These are phyloP conservation scores for Amphimedon queenslandica DNA, from an alignment of 37 sponge, comb jelly and placozoan species.

Conservation along the genomic window DNA sequence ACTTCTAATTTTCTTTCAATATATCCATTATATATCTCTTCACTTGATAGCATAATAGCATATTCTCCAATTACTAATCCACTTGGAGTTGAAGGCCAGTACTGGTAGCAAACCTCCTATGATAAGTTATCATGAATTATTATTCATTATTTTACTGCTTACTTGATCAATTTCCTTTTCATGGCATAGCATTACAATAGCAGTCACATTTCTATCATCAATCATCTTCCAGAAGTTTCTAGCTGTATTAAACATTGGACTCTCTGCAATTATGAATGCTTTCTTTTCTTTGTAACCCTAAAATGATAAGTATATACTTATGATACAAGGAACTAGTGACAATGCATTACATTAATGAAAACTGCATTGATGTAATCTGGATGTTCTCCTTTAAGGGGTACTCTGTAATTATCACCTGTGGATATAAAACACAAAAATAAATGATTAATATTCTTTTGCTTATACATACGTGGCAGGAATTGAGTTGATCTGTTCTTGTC, in stretches of 20 bases:
- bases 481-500: constrained; percentile 18
- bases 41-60: neutral
- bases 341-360: constrained; percentile 30
- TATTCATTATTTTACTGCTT: neutral
- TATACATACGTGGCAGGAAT: constrained; percentile 25
- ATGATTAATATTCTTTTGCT: neutral
- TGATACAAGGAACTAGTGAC: neutral
- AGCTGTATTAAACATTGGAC: constrained; percentile 15
- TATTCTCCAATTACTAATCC: neutral
- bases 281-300: constrained; percentile 29
- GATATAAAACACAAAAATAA: neutral
- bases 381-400: neutral
- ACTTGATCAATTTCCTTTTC: neutral
- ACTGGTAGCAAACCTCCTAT: constrained; percentile 10
- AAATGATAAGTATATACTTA: neutral
- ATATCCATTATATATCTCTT: neutral
- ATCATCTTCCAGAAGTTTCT: constrained; percentile 41
- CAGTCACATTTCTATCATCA: neutral
- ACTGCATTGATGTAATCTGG: constrained; percentile 31
- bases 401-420: constrained; percentile 3
- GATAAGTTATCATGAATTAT: neutral
- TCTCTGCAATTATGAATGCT: constrained; percentile 24
- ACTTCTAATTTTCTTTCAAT: constrained; percentile 4
- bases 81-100: neutral
- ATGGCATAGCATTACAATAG: constrained; percentile 1